Evolutionary conservation across 2,113 vertebrate species (phyloP), one percentile per base, ranked within the genome.

Genomic region (Cygnus buccinator): DNA sequence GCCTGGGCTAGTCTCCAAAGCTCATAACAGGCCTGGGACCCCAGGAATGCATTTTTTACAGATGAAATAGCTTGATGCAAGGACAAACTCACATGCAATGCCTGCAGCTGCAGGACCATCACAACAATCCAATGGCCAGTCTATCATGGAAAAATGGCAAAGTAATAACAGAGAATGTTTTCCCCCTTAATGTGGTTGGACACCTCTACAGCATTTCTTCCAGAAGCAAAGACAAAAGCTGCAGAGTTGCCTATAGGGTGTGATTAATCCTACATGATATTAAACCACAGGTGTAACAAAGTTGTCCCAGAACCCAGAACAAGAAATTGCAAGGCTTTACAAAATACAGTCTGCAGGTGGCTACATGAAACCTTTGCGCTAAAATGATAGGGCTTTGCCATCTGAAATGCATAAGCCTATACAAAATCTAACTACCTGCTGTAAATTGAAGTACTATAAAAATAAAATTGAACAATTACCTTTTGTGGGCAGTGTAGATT

Each of bases 391-490:
- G 77, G 74, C 37, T 90, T 88, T 84, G 66, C 93, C 79, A 62
- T 59, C 81, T 93, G 87, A 95, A 96, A 93, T 65, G 84, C 88
- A 91, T 87, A 94, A 87, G 66, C 52, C 75, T 78, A 44, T 57
- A 91, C 90, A 89, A 72, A 90, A 87, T 63, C 75, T 95, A 89
- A 97, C 87, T 93, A 82, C 84, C 54, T 91, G 83, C 96, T 95
- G 82, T 88, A 91, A 95, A 95, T 39, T 75, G 91, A 78, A 62
- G 66, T 58, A 76, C 46, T 89, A 89, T 95, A 95, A 96, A 95
- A 96, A 96, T 84, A 95, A 96, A 95, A 92, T 20, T 44, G 94
- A 97, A 93, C 83, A 86, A 93, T 95, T 95, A 86, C 88, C 44
- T 93, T 96, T 95, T 80, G 90, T 44, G 70, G 43, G 84, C 33